These are phyloP conservation scores for Vulpes ferrilata DNA, from an alignment of 2,113 vertebrate species.

Conservation along the genomic window DNA sequence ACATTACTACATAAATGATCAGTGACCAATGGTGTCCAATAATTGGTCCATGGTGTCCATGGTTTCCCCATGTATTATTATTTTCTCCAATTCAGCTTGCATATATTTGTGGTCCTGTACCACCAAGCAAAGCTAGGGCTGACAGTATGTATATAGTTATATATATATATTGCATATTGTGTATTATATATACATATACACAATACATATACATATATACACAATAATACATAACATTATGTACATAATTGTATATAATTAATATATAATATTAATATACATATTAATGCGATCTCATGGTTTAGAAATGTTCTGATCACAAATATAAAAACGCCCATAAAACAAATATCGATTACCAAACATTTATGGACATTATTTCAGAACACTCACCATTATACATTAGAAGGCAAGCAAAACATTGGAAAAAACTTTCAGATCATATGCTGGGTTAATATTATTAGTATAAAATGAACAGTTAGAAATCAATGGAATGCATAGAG, in stretches of 20 bases:
- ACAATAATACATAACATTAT: no score
- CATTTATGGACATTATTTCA: constrained; percentile 3
- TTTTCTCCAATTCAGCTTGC: background rate
- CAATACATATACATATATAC: no score
- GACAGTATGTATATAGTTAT: no score
- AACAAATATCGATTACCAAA: background rate
- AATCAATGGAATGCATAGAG: background rate
- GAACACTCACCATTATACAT: background rate
- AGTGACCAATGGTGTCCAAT: background rate
- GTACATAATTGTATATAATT: no score
- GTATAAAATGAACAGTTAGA: background rate
- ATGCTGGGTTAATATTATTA: background rate
- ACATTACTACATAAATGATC: background rate
- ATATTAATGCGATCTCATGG: background rate
- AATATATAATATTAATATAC: background rate
- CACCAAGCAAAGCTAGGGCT: background rate
- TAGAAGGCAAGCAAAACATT: background rate
- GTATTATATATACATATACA: background rate
- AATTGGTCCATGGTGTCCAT: no score
- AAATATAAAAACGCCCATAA: background rate
- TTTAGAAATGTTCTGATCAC: background rate
- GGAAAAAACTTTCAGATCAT: background rate
- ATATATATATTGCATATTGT: background rate
- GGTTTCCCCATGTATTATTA: background rate
- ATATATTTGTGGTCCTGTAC: background rate